Conservation (phyloP, 2,888 invertebrate genomes). For the Polydesmus complanatus region DNA sequence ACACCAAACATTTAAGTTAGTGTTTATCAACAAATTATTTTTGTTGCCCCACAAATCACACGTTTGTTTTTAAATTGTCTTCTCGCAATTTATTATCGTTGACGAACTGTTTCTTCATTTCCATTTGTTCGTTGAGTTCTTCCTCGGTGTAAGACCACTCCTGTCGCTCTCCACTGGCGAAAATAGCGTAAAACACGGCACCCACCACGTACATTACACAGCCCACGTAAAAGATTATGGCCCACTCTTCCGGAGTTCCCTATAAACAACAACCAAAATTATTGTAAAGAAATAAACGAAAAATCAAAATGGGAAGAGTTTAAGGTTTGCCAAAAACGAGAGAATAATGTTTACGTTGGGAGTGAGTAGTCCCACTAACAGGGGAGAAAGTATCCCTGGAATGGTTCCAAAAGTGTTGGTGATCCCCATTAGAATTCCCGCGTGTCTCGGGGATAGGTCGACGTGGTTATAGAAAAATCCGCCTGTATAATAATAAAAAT, state of each 20-base stretch:
- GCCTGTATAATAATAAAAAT: no score
- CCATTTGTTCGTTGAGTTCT: constrained; percentile 9
- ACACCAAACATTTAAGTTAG: no score
- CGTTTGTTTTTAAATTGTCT: no score
- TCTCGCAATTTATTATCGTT: no score
- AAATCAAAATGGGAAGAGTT: not conserved
- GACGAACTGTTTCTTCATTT: not conserved
- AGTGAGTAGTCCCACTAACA: constrained; percentile 31
- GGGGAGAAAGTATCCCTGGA: constrained; percentile 34
- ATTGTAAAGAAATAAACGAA: not conserved
- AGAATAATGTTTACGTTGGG: constrained; percentile 26
- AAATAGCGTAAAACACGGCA: constrained; percentile 31
- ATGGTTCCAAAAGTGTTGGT: constrained; percentile 34
- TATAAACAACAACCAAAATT: constrained; percentile 19
- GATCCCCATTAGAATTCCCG: constrained; percentile 36
- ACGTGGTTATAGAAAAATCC: constrained; percentile 36
- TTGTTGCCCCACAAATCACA: no score
- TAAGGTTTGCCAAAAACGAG: no score
- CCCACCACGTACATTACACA: constrained; percentile 30
- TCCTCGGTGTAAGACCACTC: constrained; percentile 27
- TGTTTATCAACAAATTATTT: no score
- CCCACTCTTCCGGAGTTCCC: constrained; percentile 36
- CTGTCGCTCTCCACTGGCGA: constrained; percentile 34
- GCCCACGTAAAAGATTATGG: constrained; percentile 31
- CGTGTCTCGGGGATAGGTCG: constrained; percentile 36